Conservation (phyloP, 2,797 vertebrate species). For the Amniataba percoides region DNA sequence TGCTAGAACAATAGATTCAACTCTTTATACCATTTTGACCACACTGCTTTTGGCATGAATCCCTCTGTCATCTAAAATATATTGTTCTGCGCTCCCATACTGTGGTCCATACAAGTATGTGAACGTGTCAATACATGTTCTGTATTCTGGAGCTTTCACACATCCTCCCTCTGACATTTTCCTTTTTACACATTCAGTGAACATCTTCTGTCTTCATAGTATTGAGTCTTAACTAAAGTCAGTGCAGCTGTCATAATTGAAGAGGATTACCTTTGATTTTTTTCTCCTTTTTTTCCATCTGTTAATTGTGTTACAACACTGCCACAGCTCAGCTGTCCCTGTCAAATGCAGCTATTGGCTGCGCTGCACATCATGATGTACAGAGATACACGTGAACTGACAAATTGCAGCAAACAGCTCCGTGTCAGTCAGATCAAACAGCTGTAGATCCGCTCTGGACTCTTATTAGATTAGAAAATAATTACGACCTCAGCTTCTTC, state of each 20-base stretch:
- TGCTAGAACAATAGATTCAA: background rate
- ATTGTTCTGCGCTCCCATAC: background rate
- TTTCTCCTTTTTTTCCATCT: conserved; percentile 17
- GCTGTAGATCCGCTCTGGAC: conserved; percentile 30
- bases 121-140: background rate
- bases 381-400: conserved; percentile 21
- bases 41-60: background rate
- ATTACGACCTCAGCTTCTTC: conserved; percentile 38
- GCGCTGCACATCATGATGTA: conserved; percentile 9
- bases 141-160: conserved; percentile 3
- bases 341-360: background rate
- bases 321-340: conserved; percentile 13
- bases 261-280: background rate
- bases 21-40: background rate
- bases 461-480: conserved; percentile 42
- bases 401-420: conserved; percentile 39
- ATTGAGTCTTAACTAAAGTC: conserved; percentile 19
- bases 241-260: conserved; percentile 6
- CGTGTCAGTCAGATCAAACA: conserved; percentile 45
- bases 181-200: background rate
- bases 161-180: conserved; percentile 1
- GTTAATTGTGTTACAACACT: conserved; percentile 26
- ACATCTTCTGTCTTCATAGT: background rate
- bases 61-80: background rate
- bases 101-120: background rate